Conservation (phyloP, 2,888 invertebrate genomes). For the Agrypnus murinus region DNA sequence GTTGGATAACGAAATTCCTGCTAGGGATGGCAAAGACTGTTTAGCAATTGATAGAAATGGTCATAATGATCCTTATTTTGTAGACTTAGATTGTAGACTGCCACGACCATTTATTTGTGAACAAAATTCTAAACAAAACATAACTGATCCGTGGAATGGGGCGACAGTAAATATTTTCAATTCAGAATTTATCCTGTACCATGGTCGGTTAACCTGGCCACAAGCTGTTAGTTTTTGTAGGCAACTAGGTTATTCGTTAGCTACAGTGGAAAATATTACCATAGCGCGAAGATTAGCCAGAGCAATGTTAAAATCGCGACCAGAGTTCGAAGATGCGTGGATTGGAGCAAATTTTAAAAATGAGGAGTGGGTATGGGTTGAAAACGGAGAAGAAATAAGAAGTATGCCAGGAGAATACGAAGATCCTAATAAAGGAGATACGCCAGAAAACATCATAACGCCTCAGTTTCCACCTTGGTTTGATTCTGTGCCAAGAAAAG, state of each 20-base stretch:
- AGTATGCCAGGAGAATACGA: conserved; percentile 49
- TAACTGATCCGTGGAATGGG: conserved; percentile 5
- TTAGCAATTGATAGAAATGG: conserved; percentile 72
- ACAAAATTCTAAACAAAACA: background rate
- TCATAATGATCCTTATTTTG: conserved; percentile 73
- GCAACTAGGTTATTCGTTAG: conserved; percentile 71
- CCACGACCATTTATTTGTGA: conserved; percentile 70
- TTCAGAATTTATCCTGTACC: conserved; percentile 65
- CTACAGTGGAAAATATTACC: conserved; percentile 70
- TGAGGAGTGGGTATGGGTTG: conserved; percentile 61
- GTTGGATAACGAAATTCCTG: conserved; percentile 55
- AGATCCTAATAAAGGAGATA: conserved; percentile 8
- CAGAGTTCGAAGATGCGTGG: conserved; percentile 64
- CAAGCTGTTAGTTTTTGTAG: conserved; percentile 73
- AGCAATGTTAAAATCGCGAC: conserved; percentile 71
- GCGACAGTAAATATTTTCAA: conserved; percentile 12
- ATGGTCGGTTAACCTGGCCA: conserved; percentile 72
- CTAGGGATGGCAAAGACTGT: conserved; percentile 70
- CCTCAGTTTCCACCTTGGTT: conserved; percentile 57
- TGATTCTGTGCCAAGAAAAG: conserved; percentile 49
- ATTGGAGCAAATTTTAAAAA: conserved; percentile 60
- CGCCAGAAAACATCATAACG: conserved; percentile 56
- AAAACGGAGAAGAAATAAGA: conserved; percentile 58
- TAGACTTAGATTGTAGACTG: conserved; percentile 73
- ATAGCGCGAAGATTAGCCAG: conserved; percentile 70